phyloP scores from a whole-genome alignment of 2,888 invertebrate species.

The Diogma glabrata region DNA sequence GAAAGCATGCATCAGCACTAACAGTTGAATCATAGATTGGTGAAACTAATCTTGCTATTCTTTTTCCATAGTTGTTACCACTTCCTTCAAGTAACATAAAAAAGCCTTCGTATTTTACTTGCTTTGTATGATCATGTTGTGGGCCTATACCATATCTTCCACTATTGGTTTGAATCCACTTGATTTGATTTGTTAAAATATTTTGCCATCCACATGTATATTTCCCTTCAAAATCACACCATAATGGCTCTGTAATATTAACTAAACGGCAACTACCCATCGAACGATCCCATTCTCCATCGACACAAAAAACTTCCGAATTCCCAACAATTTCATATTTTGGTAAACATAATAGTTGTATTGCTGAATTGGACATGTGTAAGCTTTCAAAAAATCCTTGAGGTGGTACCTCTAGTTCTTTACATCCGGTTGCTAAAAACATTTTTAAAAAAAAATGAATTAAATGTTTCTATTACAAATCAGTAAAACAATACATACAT shows the following conservation, averaged over 20 bases:
- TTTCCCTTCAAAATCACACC: slow-evolving; percentile 1
- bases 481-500: too few relatives aligned
- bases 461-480: too few relatives aligned
- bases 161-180: slow-evolving; percentile 1
- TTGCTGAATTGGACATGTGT: not conserved
- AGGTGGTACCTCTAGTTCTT: not conserved
- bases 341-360: not conserved
- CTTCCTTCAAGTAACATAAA: slow-evolving; percentile 4
- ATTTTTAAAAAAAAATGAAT: too few relatives aligned
- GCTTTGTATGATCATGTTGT: not conserved
- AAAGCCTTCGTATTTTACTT: slow-evolving; percentile 4
- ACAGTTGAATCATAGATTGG: not conserved
- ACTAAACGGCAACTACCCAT: not conserved
- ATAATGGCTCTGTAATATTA: not conserved
- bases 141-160: slow-evolving; percentile 3
- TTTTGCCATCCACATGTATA: slow-evolving; percentile 1
- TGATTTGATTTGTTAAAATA: not conserved
- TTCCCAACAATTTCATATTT: not conserved
- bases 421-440: not conserved
- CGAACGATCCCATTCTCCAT: not conserved
- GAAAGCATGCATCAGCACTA: not conserved
- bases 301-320: not conserved
- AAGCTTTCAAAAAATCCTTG: not conserved
- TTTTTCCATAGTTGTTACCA: not conserved
- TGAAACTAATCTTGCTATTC: not conserved